A percentile compares a stretch with the other conserved stretches of the same genome.
Conservation (phyloP, 2,888 invertebrate genomes). For the Ophion ellenae region DNA sequence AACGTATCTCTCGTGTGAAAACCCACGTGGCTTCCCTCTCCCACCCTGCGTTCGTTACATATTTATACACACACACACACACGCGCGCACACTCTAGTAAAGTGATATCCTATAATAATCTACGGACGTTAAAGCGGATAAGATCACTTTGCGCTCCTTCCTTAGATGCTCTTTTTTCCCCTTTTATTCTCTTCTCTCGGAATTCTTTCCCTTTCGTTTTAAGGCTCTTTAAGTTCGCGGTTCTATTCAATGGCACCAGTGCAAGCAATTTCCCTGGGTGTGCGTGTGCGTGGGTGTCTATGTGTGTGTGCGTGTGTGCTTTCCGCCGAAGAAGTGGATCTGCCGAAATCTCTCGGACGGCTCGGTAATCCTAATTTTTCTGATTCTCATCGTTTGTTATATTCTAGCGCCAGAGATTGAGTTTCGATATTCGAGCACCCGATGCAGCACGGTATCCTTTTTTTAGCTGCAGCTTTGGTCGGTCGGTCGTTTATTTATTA, state of each 20-base stretch:
- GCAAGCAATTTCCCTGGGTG: neutral
- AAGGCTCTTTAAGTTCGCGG: conserved; percentile 36
- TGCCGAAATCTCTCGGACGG: conserved; percentile 21
- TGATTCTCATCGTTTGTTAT: neutral
- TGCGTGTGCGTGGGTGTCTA: neutral
- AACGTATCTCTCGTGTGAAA: conserved; percentile 72
- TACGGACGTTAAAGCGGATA: conserved; percentile 81
- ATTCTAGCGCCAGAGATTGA: conserved; percentile 32
- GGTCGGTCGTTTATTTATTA: conserved; percentile 10
- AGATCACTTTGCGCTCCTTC: conserved; percentile 78
- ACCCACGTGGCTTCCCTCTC: conserved; percentile 67
- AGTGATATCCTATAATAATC: conserved; percentile 76
- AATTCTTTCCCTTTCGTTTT: conserved; percentile 10
- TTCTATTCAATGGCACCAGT: neutral
- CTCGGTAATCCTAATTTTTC: conserved; percentile 3
- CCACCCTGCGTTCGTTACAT: conserved; percentile 72
- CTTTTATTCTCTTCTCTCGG: conserved; percentile 58
- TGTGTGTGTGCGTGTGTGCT: neutral
- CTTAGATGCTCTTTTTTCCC: conserved; percentile 31
- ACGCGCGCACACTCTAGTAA: conserved; percentile 66
- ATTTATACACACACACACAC: conserved; percentile 73
- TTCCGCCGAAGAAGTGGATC: conserved; percentile 32
- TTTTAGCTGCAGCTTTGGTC: conserved; percentile 16
- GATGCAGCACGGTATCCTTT: conserved; percentile 50
- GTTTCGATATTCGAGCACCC: conserved; percentile 27